phyloP scores from a whole-genome alignment of 2,797 vertebrate species.

The Sebastes nivosus region DNA sequence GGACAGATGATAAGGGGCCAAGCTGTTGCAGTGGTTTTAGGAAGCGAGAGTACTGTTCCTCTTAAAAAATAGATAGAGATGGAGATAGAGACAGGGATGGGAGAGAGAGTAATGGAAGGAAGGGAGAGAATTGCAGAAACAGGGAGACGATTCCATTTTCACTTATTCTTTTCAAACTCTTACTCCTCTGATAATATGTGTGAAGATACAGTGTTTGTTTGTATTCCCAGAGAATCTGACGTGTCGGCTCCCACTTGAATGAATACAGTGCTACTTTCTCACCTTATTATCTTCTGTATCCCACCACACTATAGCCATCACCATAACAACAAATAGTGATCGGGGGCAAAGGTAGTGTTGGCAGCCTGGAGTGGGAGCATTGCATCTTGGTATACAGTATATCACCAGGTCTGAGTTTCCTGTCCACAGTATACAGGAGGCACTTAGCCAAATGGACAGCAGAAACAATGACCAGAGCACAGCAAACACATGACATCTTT shows the following conservation, averaged over 20 bases:
- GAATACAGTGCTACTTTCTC: slow-evolving; percentile 4
- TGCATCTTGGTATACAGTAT: slow-evolving; percentile 37
- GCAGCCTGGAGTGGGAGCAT: slow-evolving; percentile 7
- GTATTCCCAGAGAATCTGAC: not conserved
- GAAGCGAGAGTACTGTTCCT: not conserved
- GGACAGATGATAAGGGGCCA: not conserved
- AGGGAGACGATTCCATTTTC: not conserved
- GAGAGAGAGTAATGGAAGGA: not conserved
- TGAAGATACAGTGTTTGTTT: not conserved
- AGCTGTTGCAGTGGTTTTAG: slow-evolving; percentile 6
- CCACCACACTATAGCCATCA: slow-evolving; percentile 2
- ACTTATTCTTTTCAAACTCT: not conserved
- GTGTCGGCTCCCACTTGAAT: not conserved
- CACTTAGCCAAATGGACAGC: slow-evolving; percentile 12
- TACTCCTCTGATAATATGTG: not conserved
- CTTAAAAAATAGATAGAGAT: not conserved
- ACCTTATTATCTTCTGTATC: not conserved
- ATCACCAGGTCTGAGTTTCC: slow-evolving; percentile 29
- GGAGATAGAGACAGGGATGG: not conserved
- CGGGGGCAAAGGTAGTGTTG: not conserved
- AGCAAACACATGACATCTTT: slow-evolving; percentile 62
- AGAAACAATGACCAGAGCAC: slow-evolving; percentile 41
- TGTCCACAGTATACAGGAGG: not conserved
- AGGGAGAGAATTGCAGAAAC: not conserved
- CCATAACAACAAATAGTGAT: slow-evolving; percentile 43